phyloP scores from a whole-genome alignment of 92 coral and sea anemone genomes.

The Phenganax marumi region DNA sequence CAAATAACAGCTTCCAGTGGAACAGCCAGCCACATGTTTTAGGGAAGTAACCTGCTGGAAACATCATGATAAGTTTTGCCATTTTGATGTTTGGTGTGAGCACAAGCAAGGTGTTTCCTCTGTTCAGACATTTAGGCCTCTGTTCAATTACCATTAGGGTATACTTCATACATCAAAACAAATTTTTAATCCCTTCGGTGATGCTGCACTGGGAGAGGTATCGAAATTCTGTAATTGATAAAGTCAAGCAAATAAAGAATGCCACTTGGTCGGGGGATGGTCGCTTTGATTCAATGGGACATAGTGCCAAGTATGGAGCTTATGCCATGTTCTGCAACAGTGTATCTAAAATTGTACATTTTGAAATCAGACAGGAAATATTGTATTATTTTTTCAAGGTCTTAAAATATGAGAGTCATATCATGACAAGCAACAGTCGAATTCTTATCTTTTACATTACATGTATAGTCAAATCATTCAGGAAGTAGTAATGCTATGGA shows the following conservation, averaged over 20 bases:
- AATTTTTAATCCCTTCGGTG: conserved; percentile 38
- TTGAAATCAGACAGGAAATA: not conserved
- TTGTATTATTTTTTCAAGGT: not conserved
- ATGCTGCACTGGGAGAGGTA: conserved; percentile 36
- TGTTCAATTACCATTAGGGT: conserved; percentile 22
- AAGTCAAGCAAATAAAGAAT: conserved; percentile 6
- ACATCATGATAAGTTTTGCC: conserved; percentile 24
- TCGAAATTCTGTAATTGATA: conserved; percentile 7
- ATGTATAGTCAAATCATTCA: conserved; percentile 31
- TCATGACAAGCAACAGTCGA: not conserved
- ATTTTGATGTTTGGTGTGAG: conserved; percentile 32
- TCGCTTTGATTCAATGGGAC: not conserved
- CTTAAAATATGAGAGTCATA: not conserved
- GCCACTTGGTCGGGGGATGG: conserved; percentile 2
- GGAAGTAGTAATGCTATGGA: conserved; percentile 21
- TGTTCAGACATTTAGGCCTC: conserved; percentile 21
- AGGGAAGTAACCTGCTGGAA: conserved; percentile 29
- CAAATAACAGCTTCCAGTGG: conserved; percentile 38
- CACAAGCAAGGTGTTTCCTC: conserved; percentile 6
- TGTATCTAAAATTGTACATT: not conserved
- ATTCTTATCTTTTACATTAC: not conserved
- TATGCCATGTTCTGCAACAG: conserved; percentile 5
- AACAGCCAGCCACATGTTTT: conserved; percentile 14
- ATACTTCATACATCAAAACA: conserved; percentile 28
- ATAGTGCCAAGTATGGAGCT: not conserved